Conservation (phyloP, 2,113 vertebrate species). For the Thermophis baileyi region DNA sequence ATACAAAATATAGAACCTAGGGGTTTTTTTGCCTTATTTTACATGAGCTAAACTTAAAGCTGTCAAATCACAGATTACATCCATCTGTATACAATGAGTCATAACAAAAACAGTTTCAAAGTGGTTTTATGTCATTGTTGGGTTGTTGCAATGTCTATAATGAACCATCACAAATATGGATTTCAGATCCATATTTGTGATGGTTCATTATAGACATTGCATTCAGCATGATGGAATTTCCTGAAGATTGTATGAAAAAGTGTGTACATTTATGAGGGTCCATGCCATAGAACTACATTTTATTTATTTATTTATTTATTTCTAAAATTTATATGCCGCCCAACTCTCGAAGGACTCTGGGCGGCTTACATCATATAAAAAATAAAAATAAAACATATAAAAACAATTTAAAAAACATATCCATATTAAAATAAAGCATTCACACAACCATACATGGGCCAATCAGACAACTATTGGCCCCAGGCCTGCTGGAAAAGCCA, state of each 20-base stretch:
- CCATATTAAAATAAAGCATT: too few relatives aligned
- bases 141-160: not conserved
- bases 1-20: not conserved
- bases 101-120: not conserved
- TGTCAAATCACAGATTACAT: not conserved
- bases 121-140: not conserved
- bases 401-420: too few relatives aligned
- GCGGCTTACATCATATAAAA: too few relatives aligned
- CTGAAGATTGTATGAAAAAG: not conserved
- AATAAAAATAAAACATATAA: too few relatives aligned
- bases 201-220: not conserved
- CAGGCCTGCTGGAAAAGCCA: too few relatives aligned
- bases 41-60: not conserved
- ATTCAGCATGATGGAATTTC: not conserved
- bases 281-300: not conserved
- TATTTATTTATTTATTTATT: too few relatives aligned
- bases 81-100: not conserved
- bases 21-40: not conserved
- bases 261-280: not conserved
- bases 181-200: not conserved
- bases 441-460: too few relatives aligned
- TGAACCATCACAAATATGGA: not conserved
- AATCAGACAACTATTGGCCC: too few relatives aligned
- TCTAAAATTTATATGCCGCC: too few relatives aligned
- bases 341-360: too few relatives aligned